Evolutionary conservation across 2,797 vertebrate species (phyloP).

Genomic region (Anabacerthia variegaticeps): DNA sequence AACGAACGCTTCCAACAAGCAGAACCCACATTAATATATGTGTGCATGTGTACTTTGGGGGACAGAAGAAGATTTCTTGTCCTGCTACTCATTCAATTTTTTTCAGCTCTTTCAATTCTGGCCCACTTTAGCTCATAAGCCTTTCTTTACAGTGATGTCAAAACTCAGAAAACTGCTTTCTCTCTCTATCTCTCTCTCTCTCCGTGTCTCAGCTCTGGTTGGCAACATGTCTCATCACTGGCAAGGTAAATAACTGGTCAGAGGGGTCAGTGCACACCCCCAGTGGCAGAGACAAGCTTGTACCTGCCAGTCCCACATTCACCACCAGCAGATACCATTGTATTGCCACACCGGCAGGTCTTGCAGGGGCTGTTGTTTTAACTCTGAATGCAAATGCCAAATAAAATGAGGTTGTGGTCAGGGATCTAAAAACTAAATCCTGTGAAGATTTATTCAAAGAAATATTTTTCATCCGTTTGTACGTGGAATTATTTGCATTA

Average conservation of each 20-base stretch:
- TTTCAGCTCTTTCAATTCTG: background rate
- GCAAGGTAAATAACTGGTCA: background rate
- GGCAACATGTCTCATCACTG: background rate
- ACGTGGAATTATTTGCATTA: background rate
- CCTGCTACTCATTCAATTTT: background rate
- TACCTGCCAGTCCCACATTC: background rate
- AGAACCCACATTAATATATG: background rate
- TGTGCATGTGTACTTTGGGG: background rate
- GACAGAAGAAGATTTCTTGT: background rate
- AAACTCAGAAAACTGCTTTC: background rate
- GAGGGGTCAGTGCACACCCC: background rate
- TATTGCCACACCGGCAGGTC: rapidly evolving
- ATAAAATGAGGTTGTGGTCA: background rate
- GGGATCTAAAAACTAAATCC: background rate
- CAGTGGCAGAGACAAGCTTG: background rate
- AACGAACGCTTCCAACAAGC: background rate
- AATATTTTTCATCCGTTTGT: background rate
- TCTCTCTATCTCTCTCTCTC: background rate
- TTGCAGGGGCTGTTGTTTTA: background rate
- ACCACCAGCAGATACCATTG: background rate
- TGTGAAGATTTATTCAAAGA: background rate
- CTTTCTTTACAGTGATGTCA: background rate
- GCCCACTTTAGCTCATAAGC: background rate
- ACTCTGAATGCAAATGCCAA: background rate
- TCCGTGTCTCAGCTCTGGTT: background rate